Percentiles rank a stretch among this genome's conserved stretches.
These are phyloP conservation scores for Ochropacha duplaris DNA, from an alignment of 2,888 invertebrate species.

Conservation along the genomic window DNA sequence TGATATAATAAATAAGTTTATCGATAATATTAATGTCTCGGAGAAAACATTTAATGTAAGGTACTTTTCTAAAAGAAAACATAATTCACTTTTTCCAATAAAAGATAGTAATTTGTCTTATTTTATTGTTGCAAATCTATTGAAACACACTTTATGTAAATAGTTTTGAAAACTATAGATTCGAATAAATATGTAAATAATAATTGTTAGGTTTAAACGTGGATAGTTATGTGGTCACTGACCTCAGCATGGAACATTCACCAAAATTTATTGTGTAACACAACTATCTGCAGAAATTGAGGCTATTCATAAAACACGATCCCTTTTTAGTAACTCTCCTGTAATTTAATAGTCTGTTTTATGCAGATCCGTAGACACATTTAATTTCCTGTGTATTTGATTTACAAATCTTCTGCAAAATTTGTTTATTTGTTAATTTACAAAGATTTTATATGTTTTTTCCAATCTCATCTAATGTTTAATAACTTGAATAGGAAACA, in stretches of 20 bases:
- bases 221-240: neutral
- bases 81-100: constrained; percentile 24
- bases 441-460: neutral
- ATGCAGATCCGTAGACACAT: neutral
- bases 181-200: constrained; percentile 22
- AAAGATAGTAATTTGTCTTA: neutral
- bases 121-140: constrained; percentile 25
- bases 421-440: neutral
- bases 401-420: neutral
- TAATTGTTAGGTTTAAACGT: constrained; percentile 12
- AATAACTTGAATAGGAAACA: neutral
- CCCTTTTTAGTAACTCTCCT: neutral
- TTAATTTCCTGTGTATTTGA: neutral
- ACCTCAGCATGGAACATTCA: neutral
- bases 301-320: too few relatives aligned
- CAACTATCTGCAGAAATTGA: too few relatives aligned
- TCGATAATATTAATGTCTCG: constrained; percentile 11
- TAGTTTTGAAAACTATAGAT: constrained; percentile 18
- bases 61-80: constrained; percentile 40
- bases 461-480: neutral
- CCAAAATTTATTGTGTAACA: neutral
- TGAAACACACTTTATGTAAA: constrained; percentile 29
- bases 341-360: too few relatives aligned
- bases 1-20: constrained; percentile 45
- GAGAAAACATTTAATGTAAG: constrained; percentile 29